Percentiles rank a stretch among this genome's conserved stretches.
These are phyloP conservation scores for Loris lydekkerianus DNA, from an alignment of 2,797 vertebrate genomes.

Conservation along the genomic window DNA sequence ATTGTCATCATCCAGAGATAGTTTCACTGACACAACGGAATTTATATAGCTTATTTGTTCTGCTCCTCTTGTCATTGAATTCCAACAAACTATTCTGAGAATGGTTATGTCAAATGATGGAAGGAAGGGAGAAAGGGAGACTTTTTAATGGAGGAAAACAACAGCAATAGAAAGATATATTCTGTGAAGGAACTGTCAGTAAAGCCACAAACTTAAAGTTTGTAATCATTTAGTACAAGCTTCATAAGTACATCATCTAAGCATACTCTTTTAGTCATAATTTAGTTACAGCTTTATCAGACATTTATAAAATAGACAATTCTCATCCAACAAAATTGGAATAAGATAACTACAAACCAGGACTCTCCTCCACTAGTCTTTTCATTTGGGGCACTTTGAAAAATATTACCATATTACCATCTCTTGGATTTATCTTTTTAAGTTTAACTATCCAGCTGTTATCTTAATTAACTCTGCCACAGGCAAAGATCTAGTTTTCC, in stretches of 20 bases:
- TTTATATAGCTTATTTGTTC: neutral
- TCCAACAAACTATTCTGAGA: neutral
- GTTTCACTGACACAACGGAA: neutral
- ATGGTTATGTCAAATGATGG: neutral
- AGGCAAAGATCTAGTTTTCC: slow-evolving; percentile 86
- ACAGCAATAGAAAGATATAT: neutral
- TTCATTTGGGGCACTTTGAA: slow-evolving; percentile 69
- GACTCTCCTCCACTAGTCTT: slow-evolving; percentile 27
- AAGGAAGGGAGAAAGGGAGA: neutral
- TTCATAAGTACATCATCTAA: neutral
- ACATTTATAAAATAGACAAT: neutral
- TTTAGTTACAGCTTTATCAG: slow-evolving; percentile 18
- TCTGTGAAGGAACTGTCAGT: neutral
- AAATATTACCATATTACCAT: slow-evolving; percentile 77
- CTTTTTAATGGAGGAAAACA: neutral
- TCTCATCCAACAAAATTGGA: neutral
- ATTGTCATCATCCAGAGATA: neutral
- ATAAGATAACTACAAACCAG: neutral
- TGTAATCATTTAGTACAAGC: neutral
- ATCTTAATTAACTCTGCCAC: slow-evolving; percentile 87
- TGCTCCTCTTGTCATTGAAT: neutral
- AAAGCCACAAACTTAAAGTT: neutral
- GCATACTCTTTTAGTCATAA: neutral
- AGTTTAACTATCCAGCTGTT: slow-evolving; percentile 87
- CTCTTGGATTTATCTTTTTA: slow-evolving; percentile 80